Evolutionary conservation across 2,888 invertebrate genomes (phyloP).

Genomic region (Ischnura elegans): DNA sequence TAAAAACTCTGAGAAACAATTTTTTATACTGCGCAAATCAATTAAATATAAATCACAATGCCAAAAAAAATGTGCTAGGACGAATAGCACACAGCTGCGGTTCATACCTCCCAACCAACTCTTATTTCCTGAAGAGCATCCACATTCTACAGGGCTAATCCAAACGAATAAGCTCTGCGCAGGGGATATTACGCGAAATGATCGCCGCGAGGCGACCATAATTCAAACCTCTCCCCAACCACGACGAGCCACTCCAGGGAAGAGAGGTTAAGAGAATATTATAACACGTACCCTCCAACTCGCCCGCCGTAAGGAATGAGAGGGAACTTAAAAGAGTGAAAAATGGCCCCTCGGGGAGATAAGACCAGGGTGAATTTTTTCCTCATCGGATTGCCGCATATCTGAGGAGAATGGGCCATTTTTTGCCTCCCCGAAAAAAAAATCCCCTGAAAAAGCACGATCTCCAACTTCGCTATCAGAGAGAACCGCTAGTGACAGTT

Average conservation of each 20-base stretch:
- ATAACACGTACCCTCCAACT: not conserved
- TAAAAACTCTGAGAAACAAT: too few species aligned
- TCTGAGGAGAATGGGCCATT: not conserved
- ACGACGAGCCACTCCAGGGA: not conserved
- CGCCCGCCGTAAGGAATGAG: not conserved
- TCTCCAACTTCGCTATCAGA: not conserved
- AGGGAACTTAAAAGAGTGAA: not conserved
- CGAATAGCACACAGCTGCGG: not conserved
- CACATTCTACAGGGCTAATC: not conserved
- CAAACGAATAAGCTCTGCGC: not conserved
- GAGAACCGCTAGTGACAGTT: too few species aligned
- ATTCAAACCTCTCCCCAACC: not conserved
- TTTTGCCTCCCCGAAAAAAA: not conserved
- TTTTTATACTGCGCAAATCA: too few species aligned
- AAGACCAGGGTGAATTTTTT: not conserved
- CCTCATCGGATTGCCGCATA: not conserved
- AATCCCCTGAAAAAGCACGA: not conserved
- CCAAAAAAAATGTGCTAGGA: too few species aligned
- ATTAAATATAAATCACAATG: too few species aligned
- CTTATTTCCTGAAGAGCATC: not conserved
- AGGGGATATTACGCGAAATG: slow-evolving; percentile 17
- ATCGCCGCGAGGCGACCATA: slow-evolving; percentile 10
- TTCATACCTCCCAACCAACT: not conserved
- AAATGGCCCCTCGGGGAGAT: not conserved
- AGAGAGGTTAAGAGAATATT: slow-evolving; percentile 26